Conservation (phyloP, 2,113 vertebrate genomes). For the Colistium nudipinnis region DNA sequence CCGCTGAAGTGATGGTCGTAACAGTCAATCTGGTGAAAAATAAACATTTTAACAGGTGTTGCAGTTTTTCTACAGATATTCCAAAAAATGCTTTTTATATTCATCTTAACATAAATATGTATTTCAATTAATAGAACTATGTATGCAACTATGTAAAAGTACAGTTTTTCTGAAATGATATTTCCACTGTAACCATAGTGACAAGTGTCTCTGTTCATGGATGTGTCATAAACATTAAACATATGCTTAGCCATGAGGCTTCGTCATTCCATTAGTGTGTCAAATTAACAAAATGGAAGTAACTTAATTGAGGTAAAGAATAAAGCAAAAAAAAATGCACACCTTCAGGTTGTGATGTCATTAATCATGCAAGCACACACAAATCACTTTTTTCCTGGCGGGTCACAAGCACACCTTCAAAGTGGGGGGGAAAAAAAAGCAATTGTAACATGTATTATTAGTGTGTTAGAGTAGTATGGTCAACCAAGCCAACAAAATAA, state of each 20-base stretch:
- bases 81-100: too few species aligned
- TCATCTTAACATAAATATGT: not conserved
- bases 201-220: not conserved
- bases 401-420: slow-evolving; percentile 25
- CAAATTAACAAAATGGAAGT: too few species aligned
- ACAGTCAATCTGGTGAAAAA: slow-evolving; percentile 87
- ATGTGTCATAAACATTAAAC: not conserved
- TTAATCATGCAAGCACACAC: slow-evolving; percentile 18
- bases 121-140: not conserved
- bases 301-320: not conserved
- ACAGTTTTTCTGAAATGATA: not conserved
- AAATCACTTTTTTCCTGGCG: slow-evolving; percentile 21
- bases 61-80: not conserved
- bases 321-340: slow-evolving; percentile 19
- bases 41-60: not conserved
- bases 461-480: slow-evolving; percentile 26
- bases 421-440: slow-evolving; percentile 22
- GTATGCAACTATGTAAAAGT: too few species aligned
- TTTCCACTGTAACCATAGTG: not conserved
- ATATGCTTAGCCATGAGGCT: too few species aligned
- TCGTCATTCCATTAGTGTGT: too few species aligned
- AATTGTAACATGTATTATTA: slow-evolving; percentile 36
- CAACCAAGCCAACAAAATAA: not conserved
- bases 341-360: slow-evolving; percentile 26
- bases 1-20: slow-evolving; percentile 90